Conservation (phyloP, 2,113 vertebrate genomes). For the Elephas maximus region DNA sequence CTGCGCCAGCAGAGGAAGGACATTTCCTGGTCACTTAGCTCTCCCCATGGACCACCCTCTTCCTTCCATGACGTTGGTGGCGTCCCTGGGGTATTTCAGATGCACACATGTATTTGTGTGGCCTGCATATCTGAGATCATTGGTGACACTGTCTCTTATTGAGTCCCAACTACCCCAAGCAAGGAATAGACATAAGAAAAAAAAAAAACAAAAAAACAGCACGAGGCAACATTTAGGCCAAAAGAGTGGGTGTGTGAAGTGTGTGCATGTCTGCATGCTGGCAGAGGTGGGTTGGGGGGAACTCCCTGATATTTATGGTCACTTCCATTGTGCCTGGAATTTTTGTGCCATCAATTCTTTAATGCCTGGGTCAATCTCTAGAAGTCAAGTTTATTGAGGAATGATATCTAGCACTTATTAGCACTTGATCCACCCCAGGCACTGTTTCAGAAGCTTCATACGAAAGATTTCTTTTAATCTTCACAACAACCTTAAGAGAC, state of each 20-base stretch:
- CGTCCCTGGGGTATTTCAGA: fast-evolving
- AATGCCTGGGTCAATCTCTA: not conserved
- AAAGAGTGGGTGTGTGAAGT: not conserved
- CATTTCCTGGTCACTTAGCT: not conserved
- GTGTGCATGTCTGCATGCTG: too few species aligned
- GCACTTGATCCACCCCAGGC: not conserved
- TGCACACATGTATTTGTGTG: not conserved
- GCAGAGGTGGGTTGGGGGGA: not conserved
- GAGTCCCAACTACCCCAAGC: not conserved
- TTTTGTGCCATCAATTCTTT: not conserved
- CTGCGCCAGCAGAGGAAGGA: not conserved
- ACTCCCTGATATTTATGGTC: not conserved
- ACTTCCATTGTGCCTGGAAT: not conserved
- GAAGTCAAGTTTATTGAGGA: too few species aligned
- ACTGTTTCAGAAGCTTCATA: not conserved
- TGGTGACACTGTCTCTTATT: not conserved
- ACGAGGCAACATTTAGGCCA: not conserved
- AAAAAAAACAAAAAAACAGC: not conserved
- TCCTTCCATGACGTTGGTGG: not conserved
- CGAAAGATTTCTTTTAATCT: not conserved
- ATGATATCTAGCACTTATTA: too few species aligned
- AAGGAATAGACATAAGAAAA: not conserved
- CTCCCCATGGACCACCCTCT: not conserved
- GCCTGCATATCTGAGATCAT: not conserved
- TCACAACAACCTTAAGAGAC: not conserved